These are phyloP conservation scores for Desmodus rotundus DNA, from an alignment of 2,113 vertebrate species.

Conservation along the genomic window DNA sequence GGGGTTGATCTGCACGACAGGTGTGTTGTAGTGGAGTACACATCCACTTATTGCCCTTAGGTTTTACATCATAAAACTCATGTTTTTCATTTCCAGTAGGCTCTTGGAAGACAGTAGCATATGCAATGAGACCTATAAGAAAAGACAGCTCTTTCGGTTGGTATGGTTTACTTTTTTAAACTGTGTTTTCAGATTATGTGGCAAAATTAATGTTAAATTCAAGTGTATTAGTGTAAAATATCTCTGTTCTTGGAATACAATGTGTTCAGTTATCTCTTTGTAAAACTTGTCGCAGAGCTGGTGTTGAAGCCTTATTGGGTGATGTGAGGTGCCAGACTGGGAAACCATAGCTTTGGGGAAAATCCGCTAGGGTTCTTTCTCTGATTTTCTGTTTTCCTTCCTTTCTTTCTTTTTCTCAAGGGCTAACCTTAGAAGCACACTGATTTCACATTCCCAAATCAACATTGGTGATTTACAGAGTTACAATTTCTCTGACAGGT, in stretches of 20 bases:
- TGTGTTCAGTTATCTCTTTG: not conserved
- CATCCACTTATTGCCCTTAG: not conserved
- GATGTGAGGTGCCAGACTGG: not conserved
- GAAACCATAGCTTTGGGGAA: not conserved
- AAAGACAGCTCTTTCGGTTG: slow-evolving; percentile 95
- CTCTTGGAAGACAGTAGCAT: slow-evolving; percentile 90
- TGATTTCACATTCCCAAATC: not conserved
- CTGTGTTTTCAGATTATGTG: slow-evolving; percentile 60
- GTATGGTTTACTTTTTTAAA: slow-evolving; percentile 77
- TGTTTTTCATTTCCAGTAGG: slow-evolving; percentile 85
- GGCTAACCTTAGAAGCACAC: not conserved
- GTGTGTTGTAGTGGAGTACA: not conserved
- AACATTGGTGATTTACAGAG: not conserved
- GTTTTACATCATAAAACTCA: slow-evolving; percentile 64
- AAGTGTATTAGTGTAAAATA: slow-evolving; percentile 57
- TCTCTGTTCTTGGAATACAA: slow-evolving; percentile 48
- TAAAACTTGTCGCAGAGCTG: not conserved
- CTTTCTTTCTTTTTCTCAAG: not conserved
- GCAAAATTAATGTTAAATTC: slow-evolving; percentile 60
- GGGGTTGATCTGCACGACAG: not conserved
- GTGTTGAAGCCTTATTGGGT: not conserved
- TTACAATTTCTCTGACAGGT: not conserved
- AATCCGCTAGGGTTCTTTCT: not conserved
- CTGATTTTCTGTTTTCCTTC: not conserved
- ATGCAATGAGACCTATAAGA: slow-evolving; percentile 92